Base-by-base conservation (phyloP, 2,888 invertebrate genomes). In the Metopia argyrocephala region DNA sequence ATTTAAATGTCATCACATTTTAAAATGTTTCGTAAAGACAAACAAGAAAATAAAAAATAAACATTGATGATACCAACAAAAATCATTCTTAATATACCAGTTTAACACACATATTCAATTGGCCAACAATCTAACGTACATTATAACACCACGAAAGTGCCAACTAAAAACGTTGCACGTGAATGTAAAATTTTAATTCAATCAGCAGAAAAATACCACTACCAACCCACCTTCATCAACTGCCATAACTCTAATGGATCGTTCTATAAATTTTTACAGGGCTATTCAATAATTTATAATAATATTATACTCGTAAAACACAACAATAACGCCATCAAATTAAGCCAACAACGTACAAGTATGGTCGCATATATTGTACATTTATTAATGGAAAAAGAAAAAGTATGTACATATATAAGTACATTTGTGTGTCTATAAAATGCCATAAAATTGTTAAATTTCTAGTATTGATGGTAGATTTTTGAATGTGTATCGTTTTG, bases 241-340 rank as follows among this genome's bases (percentile, higher is more conserved):
- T 59, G 85, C 85, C 84, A 85, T 86, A 86, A 86, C 85, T 86
- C 85, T 87, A 87, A 87, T 87, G 87, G 85, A 86, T 85, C 81
- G 84, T 83, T 71, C 85, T 84, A 87, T 87, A 85, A 86, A 88
- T 86, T 86, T 86, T 84, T 84, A 81, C 80, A 68, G 75, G 71
- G 80, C 78, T 84, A 12, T 15, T 88, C 73, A 86, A 87, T 88
- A 84, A 82, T 84, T 84, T 76, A 84, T 83, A 70, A 68, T 45
- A 75, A 71, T 59, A 54, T 57, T 45, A 57, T 59, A 59, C 50
- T 15, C 20, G 20, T 57, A 54, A 15, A 68, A 52, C 18, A 21
- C 4, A 66, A 64, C 25, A 52, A 6, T 3, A 76, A 31, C 38
- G 15, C 9, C 38, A 38, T 12, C 38, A 38, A 38, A 38, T 38